Conservation (phyloP, 1,140 invertebrate species). For the Camponotus floridanus region DNA sequence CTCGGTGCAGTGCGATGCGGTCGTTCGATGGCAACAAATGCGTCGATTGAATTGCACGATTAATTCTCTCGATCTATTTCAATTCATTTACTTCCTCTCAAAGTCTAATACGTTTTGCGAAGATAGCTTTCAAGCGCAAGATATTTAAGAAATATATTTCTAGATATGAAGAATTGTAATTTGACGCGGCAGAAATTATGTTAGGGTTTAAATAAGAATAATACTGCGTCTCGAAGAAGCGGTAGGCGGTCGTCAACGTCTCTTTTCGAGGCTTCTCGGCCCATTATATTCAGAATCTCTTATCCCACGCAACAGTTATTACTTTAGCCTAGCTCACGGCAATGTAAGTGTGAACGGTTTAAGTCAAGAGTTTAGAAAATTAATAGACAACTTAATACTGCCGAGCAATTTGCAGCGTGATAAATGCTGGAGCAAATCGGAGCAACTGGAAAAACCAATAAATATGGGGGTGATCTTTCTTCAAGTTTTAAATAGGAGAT, state of each 20-base stretch:
- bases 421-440: not conserved
- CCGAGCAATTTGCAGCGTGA: not conserved
- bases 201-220: conserved; percentile 22
- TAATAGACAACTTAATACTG: conserved; percentile 28
- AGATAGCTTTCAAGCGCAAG: too few relatives aligned
- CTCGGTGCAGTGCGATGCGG: not conserved
- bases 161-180: conserved; percentile 2
- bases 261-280: conserved; percentile 12
- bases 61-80: not conserved
- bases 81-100: not conserved
- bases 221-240: not conserved
- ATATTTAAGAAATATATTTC: not conserved
- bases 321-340: conserved; percentile 1
- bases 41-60: not conserved
- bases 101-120: not conserved
- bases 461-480: not conserved
- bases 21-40: not conserved
- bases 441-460: conserved; percentile 12
- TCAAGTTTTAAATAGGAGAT: not conserved
- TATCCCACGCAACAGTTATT: conserved; percentile 44
- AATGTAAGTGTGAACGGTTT: conserved; percentile 4
- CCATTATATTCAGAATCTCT: conserved; percentile 31
- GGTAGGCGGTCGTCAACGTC: conserved; percentile 1
- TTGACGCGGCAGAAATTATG: not conserved
- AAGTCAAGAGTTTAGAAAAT: conserved; percentile 32